phyloP scores from a whole-genome alignment of 2,797 vertebrate species.

The Onychomys leucogaster region DNA sequence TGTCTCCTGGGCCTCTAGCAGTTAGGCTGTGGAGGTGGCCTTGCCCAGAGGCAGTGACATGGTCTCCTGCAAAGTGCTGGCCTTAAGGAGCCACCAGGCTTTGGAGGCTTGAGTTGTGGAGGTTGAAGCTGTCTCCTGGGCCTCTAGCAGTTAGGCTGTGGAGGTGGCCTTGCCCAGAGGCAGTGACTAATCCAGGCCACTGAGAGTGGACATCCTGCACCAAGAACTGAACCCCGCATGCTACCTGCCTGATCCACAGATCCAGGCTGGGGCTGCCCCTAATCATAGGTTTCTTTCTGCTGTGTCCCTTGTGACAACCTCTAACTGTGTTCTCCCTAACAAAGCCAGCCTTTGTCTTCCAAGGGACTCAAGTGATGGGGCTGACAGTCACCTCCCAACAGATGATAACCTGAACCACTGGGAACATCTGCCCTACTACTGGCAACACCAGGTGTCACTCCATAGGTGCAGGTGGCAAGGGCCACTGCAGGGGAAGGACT shows the following conservation, averaged over 20 bases:
- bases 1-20: not conserved
- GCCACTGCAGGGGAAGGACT: not conserved
- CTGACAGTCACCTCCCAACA: not conserved
- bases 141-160: not conserved
- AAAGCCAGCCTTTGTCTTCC: constrained; percentile 65
- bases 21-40: not conserved
- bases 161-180: not conserved
- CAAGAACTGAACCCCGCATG: no score
- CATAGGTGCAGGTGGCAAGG: fast-evolving
- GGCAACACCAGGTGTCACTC: not conserved
- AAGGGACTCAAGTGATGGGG: not conserved
- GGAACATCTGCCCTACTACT: not conserved
- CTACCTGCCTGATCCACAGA: fast-evolving
- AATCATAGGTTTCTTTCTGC: constrained; percentile 59
- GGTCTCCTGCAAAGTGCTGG: not conserved
- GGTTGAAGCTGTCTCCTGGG: not conserved
- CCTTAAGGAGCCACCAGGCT: not conserved
- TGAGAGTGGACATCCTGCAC: fast-evolving
- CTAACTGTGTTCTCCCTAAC: not conserved
- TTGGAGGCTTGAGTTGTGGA: not conserved
- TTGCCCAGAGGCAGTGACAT: not conserved
- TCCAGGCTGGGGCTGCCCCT: not conserved
- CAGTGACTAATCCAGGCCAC: not conserved
- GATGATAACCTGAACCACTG: not conserved
- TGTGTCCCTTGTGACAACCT: not conserved